Evolutionary conservation across 2,888 invertebrate species (phyloP), one percentile per base, ranked within the genome.

Genomic region (Myathropa florea): DNA sequence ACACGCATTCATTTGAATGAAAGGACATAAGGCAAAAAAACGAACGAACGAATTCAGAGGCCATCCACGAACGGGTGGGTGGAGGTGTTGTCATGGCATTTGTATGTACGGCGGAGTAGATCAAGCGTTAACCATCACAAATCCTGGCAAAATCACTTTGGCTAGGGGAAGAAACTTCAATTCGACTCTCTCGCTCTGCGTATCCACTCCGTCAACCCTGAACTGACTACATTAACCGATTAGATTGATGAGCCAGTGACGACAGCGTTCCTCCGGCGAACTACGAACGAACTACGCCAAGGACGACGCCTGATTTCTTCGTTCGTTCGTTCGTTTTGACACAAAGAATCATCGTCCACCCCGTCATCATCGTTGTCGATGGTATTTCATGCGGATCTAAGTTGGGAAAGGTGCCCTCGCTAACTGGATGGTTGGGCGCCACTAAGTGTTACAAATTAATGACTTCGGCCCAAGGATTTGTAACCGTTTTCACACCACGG

Each of bases 211-310:
- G 46, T 46, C 46, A 46, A 46, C 46, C 18, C 46, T 46, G 18
- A 46, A 76, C 33, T 18, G 60, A 72, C 65, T 79, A 81, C 77
- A 85, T 85, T 79, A 79, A 79, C 71, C 71, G 64, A 79, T 79
- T 85, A 81, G 84, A 85, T 85, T 85, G 84, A 85, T 85, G 84
- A 84, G 80, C 60, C 67, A 80, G 55, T 72, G 81, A 84, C 83
- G 73, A 80, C 60, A 79, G 70, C 70, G 61, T 55, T 64, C 60
- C 65, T 30, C 60, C 18, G 53, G 23, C 55, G 26, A 75, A 30
- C 73, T 59, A 80, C 80, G 65, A 53, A 28, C 63, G 21, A 30
- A 67, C 30, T 23, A 12, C 30, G 53, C 21, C 63, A 30, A 57
- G 33, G 59, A 39, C 33, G 82, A 67, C 81, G 84, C 63, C 84